Conservation (phyloP, 2,113 vertebrate species). For the Psilopsiagon aurifrons region DNA sequence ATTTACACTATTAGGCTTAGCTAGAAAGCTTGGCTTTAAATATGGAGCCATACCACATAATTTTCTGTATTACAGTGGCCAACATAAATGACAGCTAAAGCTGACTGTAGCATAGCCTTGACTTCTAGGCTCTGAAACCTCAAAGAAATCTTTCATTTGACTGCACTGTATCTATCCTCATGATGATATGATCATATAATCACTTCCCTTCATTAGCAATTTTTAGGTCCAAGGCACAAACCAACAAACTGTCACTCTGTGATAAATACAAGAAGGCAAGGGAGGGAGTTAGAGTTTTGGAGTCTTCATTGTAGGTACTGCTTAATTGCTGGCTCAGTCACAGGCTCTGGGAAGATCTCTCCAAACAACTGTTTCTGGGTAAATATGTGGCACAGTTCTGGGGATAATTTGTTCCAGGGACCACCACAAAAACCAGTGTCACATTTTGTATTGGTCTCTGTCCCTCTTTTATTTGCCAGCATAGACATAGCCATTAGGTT, state of each 20-base stretch:
- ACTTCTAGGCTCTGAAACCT: constrained; percentile 13
- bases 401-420: constrained; percentile 23
- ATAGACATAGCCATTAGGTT: not conserved
- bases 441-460: constrained; percentile 10
- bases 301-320: not conserved
- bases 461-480: not conserved
- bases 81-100: constrained; percentile 34
- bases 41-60: not conserved
- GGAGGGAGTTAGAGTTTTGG: not conserved
- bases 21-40: constrained; percentile 11
- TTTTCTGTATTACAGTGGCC: not conserved
- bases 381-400: not conserved
- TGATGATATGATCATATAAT: not conserved
- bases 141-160: not conserved
- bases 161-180: not conserved
- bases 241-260: not conserved
- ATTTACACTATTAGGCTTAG: not conserved
- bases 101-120: not conserved
- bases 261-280: not conserved
- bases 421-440: constrained; percentile 1
- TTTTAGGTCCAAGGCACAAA: not conserved
- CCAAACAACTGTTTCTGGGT: constrained; percentile 24
- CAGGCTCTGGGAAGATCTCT: not conserved
- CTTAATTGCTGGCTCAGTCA: not conserved
- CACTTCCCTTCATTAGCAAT: not conserved